Percentiles rank a stretch among this genome's conserved stretches.
These are phyloP conservation scores for Odontamblyopus lacepedii DNA, from an alignment of 2,797 vertebrate species.

Conservation along the genomic window DNA sequence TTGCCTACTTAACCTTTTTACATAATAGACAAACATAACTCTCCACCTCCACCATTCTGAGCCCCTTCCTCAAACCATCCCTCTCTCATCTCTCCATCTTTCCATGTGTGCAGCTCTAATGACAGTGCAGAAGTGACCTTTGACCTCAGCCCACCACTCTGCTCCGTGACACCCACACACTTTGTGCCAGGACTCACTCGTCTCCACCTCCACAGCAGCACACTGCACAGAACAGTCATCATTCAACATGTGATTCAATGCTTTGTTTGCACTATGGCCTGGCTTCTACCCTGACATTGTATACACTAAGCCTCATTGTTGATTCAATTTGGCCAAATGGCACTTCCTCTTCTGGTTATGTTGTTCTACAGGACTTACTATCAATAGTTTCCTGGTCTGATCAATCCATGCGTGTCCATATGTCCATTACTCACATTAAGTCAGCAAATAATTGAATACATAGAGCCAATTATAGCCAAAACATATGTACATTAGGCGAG, in stretches of 20 bases:
- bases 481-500: background rate
- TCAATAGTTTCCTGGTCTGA: slow-evolving; percentile 4
- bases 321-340: slow-evolving; percentile 13
- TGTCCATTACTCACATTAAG: background rate
- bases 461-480: background rate
- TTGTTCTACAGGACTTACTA: background rate
- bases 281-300: slow-evolving; percentile 10
- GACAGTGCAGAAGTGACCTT: slow-evolving; percentile 54
- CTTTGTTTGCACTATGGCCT: slow-evolving; percentile 5
- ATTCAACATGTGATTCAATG: slow-evolving; percentile 41
- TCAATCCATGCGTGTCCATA: slow-evolving; percentile 11
- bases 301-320: slow-evolving; percentile 7
- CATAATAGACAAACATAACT: background rate
- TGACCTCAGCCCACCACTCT: slow-evolving; percentile 60
- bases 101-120: slow-evolving; percentile 53
- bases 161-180: slow-evolving; percentile 56
- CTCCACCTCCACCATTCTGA: background rate
- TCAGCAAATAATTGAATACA: slow-evolving; percentile 5
- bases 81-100: slow-evolving; percentile 11
- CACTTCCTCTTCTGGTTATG: background rate
- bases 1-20: background rate
- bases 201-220: slow-evolving; percentile 32
- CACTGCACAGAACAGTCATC: slow-evolving; percentile 26
- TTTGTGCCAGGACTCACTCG: slow-evolving; percentile 45
- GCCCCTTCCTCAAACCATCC: slow-evolving; percentile 33